These are phyloP conservation scores for Hirtodrosophila trivittata DNA, from an alignment of 2,888 invertebrate species.

Conservation along the genomic window DNA sequence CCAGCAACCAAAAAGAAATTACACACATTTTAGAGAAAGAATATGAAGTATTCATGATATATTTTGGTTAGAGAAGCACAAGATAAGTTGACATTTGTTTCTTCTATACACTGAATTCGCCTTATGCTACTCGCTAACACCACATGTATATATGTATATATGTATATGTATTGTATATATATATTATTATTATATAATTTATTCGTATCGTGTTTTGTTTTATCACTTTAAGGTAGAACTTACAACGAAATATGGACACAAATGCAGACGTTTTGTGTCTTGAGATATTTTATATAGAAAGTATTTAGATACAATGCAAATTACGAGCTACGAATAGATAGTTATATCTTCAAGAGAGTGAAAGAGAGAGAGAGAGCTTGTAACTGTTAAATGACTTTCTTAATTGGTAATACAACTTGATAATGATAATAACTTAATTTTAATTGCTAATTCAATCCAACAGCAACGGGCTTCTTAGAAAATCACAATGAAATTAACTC, in stretches of 20 bases:
- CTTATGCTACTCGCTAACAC: no score
- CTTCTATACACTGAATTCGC: no score
- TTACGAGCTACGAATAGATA: not conserved
- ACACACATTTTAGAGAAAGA: no score
- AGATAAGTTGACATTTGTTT: no score
- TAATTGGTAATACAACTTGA: conserved; percentile 44
- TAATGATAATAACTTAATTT: conserved; percentile 31
- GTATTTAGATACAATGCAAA: conserved; percentile 33
- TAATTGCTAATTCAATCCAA: conserved; percentile 45
- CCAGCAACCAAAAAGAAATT: no score
- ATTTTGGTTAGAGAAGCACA: no score
- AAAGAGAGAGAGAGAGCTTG: no score
- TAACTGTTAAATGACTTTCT: conserved; percentile 20
- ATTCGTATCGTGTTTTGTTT: conserved; percentile 32
- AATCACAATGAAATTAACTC: conserved; percentile 63
- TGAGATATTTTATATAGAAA: conserved; percentile 13
- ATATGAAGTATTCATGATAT: no score
- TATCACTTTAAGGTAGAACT: conserved; percentile 36
- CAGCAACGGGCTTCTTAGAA: conserved; percentile 48
- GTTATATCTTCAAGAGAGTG: no score
- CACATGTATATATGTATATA: no score
- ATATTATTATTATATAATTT: conserved; percentile 33
- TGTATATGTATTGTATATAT: no score
- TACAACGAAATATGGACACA: conserved; percentile 27
- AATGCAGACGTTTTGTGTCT: conserved; percentile 9